phyloP scores from a whole-genome alignment of 2,888 invertebrate species.

The Agapetus fuscipes region DNA sequence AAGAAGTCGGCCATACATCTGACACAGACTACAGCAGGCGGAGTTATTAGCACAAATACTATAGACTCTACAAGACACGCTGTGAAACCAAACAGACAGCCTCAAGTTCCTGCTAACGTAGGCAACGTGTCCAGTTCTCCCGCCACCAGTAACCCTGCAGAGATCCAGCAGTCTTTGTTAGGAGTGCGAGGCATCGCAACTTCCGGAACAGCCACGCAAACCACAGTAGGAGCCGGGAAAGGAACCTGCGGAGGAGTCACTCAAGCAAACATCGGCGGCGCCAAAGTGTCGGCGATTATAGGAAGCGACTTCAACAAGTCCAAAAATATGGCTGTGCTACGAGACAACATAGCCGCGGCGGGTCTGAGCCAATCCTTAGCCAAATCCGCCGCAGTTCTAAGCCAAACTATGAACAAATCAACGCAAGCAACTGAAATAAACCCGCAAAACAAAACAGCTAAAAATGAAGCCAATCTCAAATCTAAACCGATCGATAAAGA shows the following conservation, averaged over 20 bases:
- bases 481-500: too few species aligned
- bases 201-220: background rate
- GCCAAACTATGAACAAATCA: too few species aligned
- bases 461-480: background rate
- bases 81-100: too few species aligned
- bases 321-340: too few species aligned
- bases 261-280: background rate
- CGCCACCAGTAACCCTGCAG: too few species aligned
- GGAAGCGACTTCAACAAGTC: too few species aligned
- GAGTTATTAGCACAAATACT: background rate
- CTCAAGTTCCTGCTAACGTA: background rate
- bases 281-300: background rate
- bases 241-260: background rate
- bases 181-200: background rate
- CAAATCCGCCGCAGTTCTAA: too few species aligned
- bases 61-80: background rate
- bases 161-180: background rate
- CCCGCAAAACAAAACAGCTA: too few species aligned
- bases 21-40: background rate
- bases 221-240: background rate
- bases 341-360: too few species aligned
- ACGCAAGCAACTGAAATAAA: too few species aligned
- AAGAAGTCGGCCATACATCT: too few species aligned
- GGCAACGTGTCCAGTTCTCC: background rate
- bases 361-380: too few species aligned